phyloP scores from a whole-genome alignment of 1,140 invertebrate genomes.

The Berghia stephanieae region DNA sequence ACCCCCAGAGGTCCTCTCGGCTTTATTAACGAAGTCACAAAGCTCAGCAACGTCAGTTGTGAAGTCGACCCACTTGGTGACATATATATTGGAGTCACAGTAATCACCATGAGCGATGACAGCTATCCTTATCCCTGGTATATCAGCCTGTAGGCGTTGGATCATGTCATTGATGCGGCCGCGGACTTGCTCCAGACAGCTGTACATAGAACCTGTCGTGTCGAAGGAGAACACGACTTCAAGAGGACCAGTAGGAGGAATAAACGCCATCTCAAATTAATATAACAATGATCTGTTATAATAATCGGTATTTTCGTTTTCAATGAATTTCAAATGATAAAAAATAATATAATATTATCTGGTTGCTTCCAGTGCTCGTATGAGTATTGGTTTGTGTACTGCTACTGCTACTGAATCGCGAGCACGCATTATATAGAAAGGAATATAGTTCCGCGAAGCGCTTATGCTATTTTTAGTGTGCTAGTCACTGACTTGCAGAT shows the following conservation, averaged over 20 bases:
- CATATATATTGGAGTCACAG: slow-evolving; percentile 49
- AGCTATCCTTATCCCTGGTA: slow-evolving; percentile 48
- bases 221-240: slow-evolving; percentile 60
- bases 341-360: too few species aligned
- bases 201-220: slow-evolving; percentile 56
- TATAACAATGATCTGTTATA: too few species aligned
- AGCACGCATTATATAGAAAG: too few species aligned
- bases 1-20: slow-evolving; percentile 50
- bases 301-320: too few species aligned
- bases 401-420: too few species aligned
- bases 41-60: slow-evolving; percentile 49
- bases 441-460: too few species aligned
- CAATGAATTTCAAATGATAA: too few species aligned
- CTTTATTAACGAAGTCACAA: slow-evolving; percentile 51
- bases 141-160: slow-evolving; percentile 51
- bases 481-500: too few species aligned
- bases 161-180: slow-evolving; percentile 50
- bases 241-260: slow-evolving; percentile 38
- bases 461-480: too few species aligned
- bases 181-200: slow-evolving; percentile 43
- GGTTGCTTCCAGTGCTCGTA: too few species aligned
- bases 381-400: too few species aligned
- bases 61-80: slow-evolving; percentile 57
- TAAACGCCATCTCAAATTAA: too few species aligned
- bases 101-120: slow-evolving; percentile 56